These are phyloP conservation scores for Chelonus formosanus DNA, from an alignment of 2,888 invertebrate genomes.

Conservation along the genomic window DNA sequence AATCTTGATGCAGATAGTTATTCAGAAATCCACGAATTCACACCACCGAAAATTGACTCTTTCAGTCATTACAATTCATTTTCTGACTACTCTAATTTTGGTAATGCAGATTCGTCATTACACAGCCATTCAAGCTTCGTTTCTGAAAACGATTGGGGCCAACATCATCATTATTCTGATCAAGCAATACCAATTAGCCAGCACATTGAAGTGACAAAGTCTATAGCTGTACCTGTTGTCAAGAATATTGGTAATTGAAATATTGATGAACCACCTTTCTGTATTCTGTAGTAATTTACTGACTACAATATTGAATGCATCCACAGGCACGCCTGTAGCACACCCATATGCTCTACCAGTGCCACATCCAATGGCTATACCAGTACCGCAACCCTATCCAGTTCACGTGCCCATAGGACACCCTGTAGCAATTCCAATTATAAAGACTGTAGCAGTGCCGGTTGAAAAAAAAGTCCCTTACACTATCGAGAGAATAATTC, in stretches of 20 bases:
- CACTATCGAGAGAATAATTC: slow-evolving; percentile 73
- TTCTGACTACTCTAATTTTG: not conserved
- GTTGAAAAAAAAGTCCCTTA: slow-evolving; percentile 77
- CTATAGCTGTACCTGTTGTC: slow-evolving; percentile 73
- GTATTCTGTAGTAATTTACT: not conserved
- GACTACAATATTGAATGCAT: not conserved
- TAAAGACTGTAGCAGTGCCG: slow-evolving; percentile 74
- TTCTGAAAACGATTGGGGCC: slow-evolving; percentile 44
- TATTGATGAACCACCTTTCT: no score
- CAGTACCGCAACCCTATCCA: slow-evolving; percentile 71
- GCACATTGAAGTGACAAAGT: slow-evolving; percentile 74
- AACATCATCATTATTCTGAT: slow-evolving; percentile 60
- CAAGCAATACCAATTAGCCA: slow-evolving; percentile 70
- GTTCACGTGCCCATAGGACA: slow-evolving; percentile 73
- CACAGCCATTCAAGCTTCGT: slow-evolving; percentile 29
- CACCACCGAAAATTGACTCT: not conserved
- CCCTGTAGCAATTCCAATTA: slow-evolving; percentile 66
- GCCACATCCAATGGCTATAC: slow-evolving; percentile 58
- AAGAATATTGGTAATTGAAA: slow-evolving; percentile 69
- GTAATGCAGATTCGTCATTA: not conserved
- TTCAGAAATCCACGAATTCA: no score
- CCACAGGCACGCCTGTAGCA: slow-evolving; percentile 68
- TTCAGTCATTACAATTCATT: slow-evolving; percentile 20
- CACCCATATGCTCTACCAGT: slow-evolving; percentile 74
- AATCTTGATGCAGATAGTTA: not conserved